Evolutionary conservation across 2,888 invertebrate species (phyloP).

Genomic region (Xestia c-nigrum): DNA sequence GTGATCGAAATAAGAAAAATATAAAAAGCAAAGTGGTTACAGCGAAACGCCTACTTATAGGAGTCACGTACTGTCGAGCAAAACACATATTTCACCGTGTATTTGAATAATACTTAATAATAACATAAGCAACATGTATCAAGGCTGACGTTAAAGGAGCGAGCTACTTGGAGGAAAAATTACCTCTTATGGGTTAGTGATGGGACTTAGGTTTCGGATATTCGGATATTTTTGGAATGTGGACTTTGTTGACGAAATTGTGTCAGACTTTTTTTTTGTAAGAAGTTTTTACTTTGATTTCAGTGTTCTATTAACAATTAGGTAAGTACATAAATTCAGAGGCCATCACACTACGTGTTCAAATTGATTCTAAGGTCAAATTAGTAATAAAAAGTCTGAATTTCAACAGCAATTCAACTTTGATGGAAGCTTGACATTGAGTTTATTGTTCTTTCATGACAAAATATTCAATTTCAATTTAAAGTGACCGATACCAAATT

Average conservation of each 20-base stretch:
- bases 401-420: neutral
- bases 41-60: slow-evolving; percentile 49
- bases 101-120: slow-evolving; percentile 72
- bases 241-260: neutral
- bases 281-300: neutral
- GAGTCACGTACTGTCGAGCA: slow-evolving; percentile 61
- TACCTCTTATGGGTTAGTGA: slow-evolving; percentile 59
- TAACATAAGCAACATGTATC: slow-evolving; percentile 68
- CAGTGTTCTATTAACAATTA: neutral
- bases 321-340: neutral
- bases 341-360: neutral
- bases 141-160: slow-evolving; percentile 62
- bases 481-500: slow-evolving; percentile 30
- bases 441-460: slow-evolving; percentile 5
- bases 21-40: slow-evolving; percentile 46
- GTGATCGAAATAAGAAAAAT: slow-evolving; percentile 57
- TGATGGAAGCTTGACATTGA: neutral
- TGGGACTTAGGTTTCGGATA: slow-evolving; percentile 34
- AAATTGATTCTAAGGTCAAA: neutral
- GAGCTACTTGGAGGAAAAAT: slow-evolving; percentile 52
- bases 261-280: neutral
- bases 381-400: too few relatives aligned
- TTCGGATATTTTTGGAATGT: neutral
- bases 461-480: slow-evolving; percentile 34
- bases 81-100: slow-evolving; percentile 68